Evolutionary conservation across 2,888 invertebrate genomes (phyloP).

Genomic region (Ecliptopera silaceata): DNA sequence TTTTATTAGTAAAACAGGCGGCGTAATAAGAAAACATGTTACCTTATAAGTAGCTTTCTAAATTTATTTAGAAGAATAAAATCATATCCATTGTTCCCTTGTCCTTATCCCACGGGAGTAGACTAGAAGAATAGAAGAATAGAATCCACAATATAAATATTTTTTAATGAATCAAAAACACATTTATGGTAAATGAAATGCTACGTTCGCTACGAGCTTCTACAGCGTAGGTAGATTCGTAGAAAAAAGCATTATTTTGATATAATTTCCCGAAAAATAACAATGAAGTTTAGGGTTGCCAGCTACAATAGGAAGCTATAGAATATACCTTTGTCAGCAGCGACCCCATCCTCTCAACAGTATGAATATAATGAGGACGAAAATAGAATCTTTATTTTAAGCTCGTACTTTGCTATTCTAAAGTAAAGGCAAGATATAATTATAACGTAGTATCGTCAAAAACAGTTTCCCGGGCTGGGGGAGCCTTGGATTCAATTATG

Average conservation of each 20-base stretch:
- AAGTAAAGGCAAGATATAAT: slow-evolving; percentile 21
- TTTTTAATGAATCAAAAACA: too few species aligned
- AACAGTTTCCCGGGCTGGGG: slow-evolving; percentile 33
- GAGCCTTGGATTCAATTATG: slow-evolving; percentile 39
- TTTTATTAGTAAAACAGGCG: too few species aligned
- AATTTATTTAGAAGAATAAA: too few species aligned
- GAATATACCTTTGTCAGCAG: background rate
- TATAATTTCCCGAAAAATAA: too few species aligned
- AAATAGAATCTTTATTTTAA: slow-evolving; percentile 8
- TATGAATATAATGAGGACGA: background rate
- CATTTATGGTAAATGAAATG: background rate
- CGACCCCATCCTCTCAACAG: background rate
- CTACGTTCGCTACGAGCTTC: background rate
- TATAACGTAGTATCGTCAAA: slow-evolving; percentile 30
- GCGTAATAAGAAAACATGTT: too few species aligned
- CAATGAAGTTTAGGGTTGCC: background rate
- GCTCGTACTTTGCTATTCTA: slow-evolving; percentile 3
- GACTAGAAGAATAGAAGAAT: too few species aligned
- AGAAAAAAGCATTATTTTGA: too few species aligned
- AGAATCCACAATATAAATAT: too few species aligned
- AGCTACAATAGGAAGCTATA: background rate
- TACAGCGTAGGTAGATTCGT: background rate
- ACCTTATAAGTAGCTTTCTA: too few species aligned
- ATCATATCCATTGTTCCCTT: too few species aligned
- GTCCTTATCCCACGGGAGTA: too few species aligned